Conservation (phyloP, 2,888 invertebrate genomes). For the Cataglyphis cursor region DNA sequence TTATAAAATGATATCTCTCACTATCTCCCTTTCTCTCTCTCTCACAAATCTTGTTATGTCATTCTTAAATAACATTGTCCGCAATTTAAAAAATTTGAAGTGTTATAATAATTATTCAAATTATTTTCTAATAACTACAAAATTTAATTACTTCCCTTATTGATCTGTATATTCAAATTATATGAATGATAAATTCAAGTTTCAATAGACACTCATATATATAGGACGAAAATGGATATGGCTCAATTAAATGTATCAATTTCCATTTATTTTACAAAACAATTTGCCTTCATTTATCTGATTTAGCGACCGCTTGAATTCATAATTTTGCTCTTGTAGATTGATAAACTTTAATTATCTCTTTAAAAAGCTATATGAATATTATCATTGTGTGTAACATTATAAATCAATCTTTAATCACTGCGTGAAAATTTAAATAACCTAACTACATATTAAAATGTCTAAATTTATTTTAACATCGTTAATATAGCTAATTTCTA, state of each 20-base stretch:
- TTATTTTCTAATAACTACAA: not conserved
- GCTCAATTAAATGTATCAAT: constrained; percentile 13
- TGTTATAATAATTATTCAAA: not conserved
- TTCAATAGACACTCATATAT: constrained; percentile 1
- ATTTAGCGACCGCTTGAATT: constrained; percentile 10
- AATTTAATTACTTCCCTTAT: constrained; percentile 15
- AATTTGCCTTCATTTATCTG: constrained; percentile 34
- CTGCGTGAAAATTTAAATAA: not conserved
- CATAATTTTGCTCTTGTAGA: not conserved
- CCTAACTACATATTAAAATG: not conserved
- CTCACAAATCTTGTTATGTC: not conserved
- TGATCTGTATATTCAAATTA: not conserved
- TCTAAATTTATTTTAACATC: constrained; percentile 23
- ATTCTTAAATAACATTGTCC: not conserved
- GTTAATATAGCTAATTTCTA: not conserved
- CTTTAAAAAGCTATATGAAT: not conserved
- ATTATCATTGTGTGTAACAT: not conserved
- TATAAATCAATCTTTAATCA: not conserved
- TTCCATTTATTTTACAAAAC: constrained; percentile 38
- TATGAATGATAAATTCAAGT: not conserved
- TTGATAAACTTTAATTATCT: constrained; percentile 40
- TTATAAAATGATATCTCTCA: not conserved
- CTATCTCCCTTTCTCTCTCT: too few relatives aligned
- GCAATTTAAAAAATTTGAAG: not conserved
- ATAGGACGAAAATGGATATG: constrained; percentile 11